Base-by-base conservation (phyloP, 2,113 vertebrate genomes). In the Hiodon tergisus region DNA sequence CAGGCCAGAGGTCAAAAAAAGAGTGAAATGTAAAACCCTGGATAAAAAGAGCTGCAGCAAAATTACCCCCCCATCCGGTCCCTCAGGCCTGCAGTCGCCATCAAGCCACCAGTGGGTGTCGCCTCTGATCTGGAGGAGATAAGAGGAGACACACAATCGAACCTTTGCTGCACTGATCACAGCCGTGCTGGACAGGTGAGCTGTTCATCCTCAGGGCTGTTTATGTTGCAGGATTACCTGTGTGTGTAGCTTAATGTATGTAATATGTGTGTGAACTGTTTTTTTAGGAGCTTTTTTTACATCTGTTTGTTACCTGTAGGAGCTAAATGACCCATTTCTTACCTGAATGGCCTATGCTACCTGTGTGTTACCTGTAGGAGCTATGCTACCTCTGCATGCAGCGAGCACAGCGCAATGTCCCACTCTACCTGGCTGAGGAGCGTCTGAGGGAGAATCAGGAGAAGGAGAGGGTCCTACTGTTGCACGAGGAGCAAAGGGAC, bases 351-450 rank as follows among this genome's bases (percentile, higher is more conserved):
- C 31, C 5, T 76, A 11, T 47, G 31, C n/a, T 74, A 13, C 47
- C 5, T 57, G 51, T 55, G 16, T 73, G 8, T 77, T 16, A 53
- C 2, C 71, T 66, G 5, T 71, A 95, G 94, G 93, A 94, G 81
- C 79, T 94, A 79, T 95, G 94, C 79, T 93, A 93, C 71, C 77
- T 94, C 61, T 94, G 94, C 77, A 87, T 92, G 86, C 93, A 94
- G 81, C 86, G 91, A n/a, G 86, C 86, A 7, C 87, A 89, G 46
- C 84, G 83, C 47, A 93, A 90, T 63, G 54, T 85, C 3, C 88
- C 90, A 0, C 55, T 89, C 16, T 87, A 85, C 71, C 60, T 80
- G 57, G 61, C 72, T 2, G 85, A 88, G 6, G 88, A 92, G 77
- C 86, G 69, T 58, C 81, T 73, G 78, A 85, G 69, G n/a, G 83